Percentiles rank a stretch among this genome's conserved stretches.
These are phyloP conservation scores for Clinocottus analis DNA, from an alignment of 2,113 vertebrate species.

Conservation along the genomic window DNA sequence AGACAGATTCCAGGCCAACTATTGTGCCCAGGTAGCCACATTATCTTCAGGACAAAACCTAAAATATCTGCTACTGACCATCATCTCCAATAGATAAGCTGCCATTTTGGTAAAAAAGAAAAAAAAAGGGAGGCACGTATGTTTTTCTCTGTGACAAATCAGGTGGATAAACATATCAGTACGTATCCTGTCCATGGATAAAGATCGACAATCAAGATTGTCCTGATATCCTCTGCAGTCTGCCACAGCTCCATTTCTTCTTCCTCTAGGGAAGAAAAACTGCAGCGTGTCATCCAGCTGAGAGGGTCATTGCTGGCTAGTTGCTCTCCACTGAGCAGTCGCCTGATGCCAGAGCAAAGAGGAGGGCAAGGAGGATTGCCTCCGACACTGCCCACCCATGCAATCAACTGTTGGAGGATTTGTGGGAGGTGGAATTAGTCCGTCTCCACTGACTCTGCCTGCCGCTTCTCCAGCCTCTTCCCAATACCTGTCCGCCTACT, in stretches of 20 bases:
- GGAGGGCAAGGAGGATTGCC: slow-evolving; percentile 76
- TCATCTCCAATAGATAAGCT: not conserved
- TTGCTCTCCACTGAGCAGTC: slow-evolving; percentile 76
- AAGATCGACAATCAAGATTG: slow-evolving; percentile 56
- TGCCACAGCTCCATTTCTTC: slow-evolving; percentile 66
- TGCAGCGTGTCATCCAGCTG: slow-evolving; percentile 72
- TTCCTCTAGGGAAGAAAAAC: slow-evolving; percentile 56
- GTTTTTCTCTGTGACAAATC: slow-evolving; percentile 46
- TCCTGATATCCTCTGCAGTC: slow-evolving; percentile 59
- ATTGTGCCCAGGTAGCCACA: not conserved
- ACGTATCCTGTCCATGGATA: slow-evolving; percentile 47
- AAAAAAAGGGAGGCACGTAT: not conserved
- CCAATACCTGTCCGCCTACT: slow-evolving; percentile 75
- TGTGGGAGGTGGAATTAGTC: slow-evolving; percentile 78
- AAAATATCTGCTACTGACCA: slow-evolving; percentile 6
- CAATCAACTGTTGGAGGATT: slow-evolving; percentile 80
- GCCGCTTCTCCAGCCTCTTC: slow-evolving; percentile 64
- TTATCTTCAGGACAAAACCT: slow-evolving; percentile 6
- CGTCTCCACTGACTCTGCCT: slow-evolving; percentile 69
- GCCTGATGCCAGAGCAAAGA: slow-evolving; percentile 75
- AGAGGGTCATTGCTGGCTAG: slow-evolving; percentile 76
- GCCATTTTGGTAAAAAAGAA: not conserved
- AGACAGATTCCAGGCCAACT: slow-evolving; percentile 10
- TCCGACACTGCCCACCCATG: slow-evolving; percentile 77
- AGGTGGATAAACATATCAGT: slow-evolving; percentile 49